Base-by-base conservation (phyloP, 2,888 invertebrate species). In the Eilema griseolum region DNA sequence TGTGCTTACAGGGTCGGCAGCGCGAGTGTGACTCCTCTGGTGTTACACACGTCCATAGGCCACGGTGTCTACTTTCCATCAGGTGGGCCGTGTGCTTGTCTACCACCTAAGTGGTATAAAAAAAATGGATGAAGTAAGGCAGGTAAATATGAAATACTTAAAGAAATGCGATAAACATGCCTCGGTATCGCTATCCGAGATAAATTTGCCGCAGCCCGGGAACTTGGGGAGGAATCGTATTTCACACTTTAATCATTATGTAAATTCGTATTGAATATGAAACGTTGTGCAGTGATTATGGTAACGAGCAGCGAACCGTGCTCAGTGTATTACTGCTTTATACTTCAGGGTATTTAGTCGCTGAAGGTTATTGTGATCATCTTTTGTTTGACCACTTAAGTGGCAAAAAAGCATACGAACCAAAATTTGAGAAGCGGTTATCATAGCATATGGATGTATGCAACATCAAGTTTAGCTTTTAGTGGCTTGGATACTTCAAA, bases 211-310 rank as follows among this genome's bases (percentile, higher is more conserved):
- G 60, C 62, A 60, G 61, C 67, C 46, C 65, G 68, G 70, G 24
- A 70, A 70, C 73, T 73, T 66, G 7, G 5, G 26, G 65, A 73
- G 70, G 70, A 65, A 65, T 67, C 65, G 66, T 67, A 69, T 74
- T 74, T 72, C 64, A 23, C 75, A 71, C 67, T 75, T 71, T 67
- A 77, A 75, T 73, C 68, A 73, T 68, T 73, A 75, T 75, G 75
- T 65, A 75, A 75, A 72, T 75, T 62, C 52, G 64, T 71, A 73
- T 71, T 73, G 71, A 73, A 71, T 73, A 73, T 70, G 66, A 68
- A 70, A 67, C 70, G 66, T 61, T 70, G 69, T 68, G 71, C 69
- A 66, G 71, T 75, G 70, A 77, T 75, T 77, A 75, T 75, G 75
- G 31, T 75, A 77, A 77, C 71, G 37, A 72, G 70, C 59, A 66